phyloP scores from a whole-genome alignment of 2,113 vertebrate species.

The Motacilla alba region DNA sequence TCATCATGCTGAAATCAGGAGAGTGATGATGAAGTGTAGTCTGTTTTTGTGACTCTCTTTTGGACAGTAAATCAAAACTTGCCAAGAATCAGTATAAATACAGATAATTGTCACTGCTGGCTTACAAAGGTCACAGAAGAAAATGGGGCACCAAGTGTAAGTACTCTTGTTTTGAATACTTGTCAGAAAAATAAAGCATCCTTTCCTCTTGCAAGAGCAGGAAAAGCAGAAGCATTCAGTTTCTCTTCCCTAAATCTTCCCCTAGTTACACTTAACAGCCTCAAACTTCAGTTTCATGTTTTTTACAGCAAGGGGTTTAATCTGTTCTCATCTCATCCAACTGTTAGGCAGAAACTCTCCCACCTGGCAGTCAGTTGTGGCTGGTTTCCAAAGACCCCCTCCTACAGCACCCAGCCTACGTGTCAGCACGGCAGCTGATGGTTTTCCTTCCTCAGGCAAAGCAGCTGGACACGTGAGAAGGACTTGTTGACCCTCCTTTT shows the following conservation, averaged over 20 bases:
- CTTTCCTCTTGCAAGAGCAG: neutral
- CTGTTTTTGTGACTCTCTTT: neutral
- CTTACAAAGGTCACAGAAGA: neutral
- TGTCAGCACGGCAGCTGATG: rapidly evolving
- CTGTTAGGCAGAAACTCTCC: neutral
- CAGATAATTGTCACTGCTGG: neutral
- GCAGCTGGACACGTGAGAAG: neutral
- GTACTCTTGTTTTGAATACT: neutral
- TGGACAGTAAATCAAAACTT: neutral
- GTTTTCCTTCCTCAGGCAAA: neutral
- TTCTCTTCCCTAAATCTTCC: neutral
- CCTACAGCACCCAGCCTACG: neutral
- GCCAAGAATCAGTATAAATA: neutral
- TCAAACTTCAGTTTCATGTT: neutral
- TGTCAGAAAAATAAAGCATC: neutral
- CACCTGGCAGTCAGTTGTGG: neutral
- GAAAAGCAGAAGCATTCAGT: neutral
- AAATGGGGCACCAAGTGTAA: rapidly evolving
- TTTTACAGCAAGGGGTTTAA: neutral
- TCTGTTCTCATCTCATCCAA: neutral
- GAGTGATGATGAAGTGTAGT: neutral
- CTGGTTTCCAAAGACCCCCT: neutral
- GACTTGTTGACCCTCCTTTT: neutral
- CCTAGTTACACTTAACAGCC: neutral
- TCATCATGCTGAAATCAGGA: neutral